phyloP scores from a whole-genome alignment of 2,888 invertebrate genomes.

The Colletes collaris region DNA sequence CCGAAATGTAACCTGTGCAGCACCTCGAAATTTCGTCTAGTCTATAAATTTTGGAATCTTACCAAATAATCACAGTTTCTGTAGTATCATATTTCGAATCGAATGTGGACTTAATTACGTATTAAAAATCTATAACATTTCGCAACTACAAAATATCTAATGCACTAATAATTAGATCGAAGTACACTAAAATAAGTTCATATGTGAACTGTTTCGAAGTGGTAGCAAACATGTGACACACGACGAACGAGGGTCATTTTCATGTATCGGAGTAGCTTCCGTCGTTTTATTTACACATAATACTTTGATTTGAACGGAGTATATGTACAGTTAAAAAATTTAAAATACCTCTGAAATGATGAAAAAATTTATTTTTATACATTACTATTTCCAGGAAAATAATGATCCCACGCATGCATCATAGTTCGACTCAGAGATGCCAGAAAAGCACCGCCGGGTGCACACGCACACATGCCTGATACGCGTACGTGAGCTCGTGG shows the following conservation, averaged over 20 bases:
- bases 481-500: too few relatives aligned
- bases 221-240: constrained; percentile 51
- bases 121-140: constrained; percentile 41
- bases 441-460: too few relatives aligned
- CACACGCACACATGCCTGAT: too few relatives aligned
- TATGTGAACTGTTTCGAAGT: constrained; percentile 30
- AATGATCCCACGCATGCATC: too few relatives aligned
- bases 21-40: background rate
- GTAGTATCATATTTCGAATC: constrained; percentile 32
- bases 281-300: background rate
- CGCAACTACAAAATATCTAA: constrained; percentile 29
- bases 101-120: constrained; percentile 14
- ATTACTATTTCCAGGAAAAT: too few relatives aligned
- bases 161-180: constrained; percentile 33
- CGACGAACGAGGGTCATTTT: constrained; percentile 30
- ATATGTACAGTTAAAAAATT: too few relatives aligned
- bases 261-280: background rate
- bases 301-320: too few relatives aligned
- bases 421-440: too few relatives aligned
- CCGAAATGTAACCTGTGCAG: constrained; percentile 46
- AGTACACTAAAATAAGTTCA: constrained; percentile 42
- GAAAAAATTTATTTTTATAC: too few relatives aligned
- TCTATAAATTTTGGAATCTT: background rate
- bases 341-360: too few relatives aligned
- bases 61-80: constrained; percentile 24